Evolutionary conservation across 2,797 vertebrate genomes (phyloP).

Genomic region (Clarias laeviceps): DNA sequence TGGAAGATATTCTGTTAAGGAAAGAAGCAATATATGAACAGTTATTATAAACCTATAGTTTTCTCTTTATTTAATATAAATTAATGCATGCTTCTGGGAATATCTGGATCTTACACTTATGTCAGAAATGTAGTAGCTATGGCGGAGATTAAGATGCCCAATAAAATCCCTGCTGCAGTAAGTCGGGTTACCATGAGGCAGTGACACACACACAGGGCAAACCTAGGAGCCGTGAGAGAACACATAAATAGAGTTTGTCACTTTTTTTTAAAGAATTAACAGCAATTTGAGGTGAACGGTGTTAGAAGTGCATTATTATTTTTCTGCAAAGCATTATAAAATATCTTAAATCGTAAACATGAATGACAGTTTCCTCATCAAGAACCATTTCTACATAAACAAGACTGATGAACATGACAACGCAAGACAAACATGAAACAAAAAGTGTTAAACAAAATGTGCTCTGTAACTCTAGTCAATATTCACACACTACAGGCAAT

Average conservation of each 20-base stretch:
- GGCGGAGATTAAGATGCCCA: constrained; percentile 59
- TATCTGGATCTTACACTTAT: constrained; percentile 50
- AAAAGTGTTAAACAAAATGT: too few relatives aligned
- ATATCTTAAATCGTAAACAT: too few relatives aligned
- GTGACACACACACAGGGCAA: constrained; percentile 60
- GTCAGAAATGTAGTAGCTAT: constrained; percentile 54
- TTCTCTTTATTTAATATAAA: background rate
- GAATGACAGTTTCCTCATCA: too few relatives aligned
- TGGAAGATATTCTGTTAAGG: constrained; percentile 50
- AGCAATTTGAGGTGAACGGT: too few relatives aligned
- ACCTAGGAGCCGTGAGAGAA: constrained; percentile 51
- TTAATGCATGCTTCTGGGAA: background rate
- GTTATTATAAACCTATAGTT: background rate
- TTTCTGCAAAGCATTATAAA: too few relatives aligned
- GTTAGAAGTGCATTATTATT: too few relatives aligned
- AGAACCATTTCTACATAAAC: too few relatives aligned
- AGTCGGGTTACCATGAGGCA: constrained; percentile 59
- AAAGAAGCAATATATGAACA: constrained; percentile 20
- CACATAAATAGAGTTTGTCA: background rate
- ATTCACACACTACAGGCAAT: too few relatives aligned
- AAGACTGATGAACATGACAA: too few relatives aligned
- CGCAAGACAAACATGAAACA: too few relatives aligned
- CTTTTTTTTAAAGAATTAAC: background rate
- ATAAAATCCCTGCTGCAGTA: constrained; percentile 63
- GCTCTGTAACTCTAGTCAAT: too few relatives aligned